phyloP scores from a whole-genome alignment of 2,888 invertebrate species.

The Ramazzottius varieornatus region DNA sequence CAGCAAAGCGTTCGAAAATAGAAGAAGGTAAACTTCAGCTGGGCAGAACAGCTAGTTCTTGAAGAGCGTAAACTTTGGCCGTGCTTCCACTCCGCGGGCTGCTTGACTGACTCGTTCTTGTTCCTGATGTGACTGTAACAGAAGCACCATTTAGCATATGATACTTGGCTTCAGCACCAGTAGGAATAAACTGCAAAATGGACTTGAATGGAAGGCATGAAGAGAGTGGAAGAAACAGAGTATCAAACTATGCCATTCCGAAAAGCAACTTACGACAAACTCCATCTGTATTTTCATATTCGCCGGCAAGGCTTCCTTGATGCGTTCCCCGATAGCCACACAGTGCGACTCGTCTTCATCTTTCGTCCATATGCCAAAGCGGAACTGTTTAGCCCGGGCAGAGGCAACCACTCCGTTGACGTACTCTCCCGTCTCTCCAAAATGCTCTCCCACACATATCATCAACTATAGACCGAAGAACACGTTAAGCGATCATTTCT shows the following conservation, averaged over 20 bases:
- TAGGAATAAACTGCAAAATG: not conserved
- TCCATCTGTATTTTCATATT: not conserved
- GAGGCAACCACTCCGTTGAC: not conserved
- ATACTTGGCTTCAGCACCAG: too few species aligned
- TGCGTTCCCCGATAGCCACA: not conserved
- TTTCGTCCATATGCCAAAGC: not conserved
- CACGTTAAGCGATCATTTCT: too few species aligned
- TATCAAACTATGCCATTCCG: not conserved
- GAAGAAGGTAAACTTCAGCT: too few species aligned
- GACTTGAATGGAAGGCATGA: not conserved
- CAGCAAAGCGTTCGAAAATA: too few species aligned
- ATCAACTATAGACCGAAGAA: not conserved
- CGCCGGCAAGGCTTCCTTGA: not conserved
- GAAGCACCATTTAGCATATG: not conserved
- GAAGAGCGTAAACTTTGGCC: not conserved
- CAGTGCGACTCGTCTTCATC: not conserved
- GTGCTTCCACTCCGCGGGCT: not conserved
- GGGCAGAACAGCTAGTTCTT: not conserved
- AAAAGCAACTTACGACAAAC: not conserved
- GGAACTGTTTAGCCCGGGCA: not conserved
- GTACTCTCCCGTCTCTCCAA: not conserved
- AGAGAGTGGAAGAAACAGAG: not conserved
- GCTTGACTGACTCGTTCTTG: not conserved
- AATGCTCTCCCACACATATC: not conserved
- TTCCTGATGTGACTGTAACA: not conserved